Conservation (phyloP, 2,113 vertebrate genomes). For the Megaceryle torquata region DNA sequence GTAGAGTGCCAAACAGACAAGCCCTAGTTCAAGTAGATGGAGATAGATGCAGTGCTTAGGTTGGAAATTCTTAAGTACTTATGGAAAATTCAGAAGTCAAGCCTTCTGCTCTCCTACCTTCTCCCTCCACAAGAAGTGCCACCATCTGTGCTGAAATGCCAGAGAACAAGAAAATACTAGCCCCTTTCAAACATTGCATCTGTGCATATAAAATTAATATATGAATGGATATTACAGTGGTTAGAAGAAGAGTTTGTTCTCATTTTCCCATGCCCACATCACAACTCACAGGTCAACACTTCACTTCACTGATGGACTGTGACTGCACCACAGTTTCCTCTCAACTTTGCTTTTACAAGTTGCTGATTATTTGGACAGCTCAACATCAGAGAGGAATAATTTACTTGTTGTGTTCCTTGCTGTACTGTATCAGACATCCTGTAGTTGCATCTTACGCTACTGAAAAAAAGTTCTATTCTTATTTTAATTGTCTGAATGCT, state of each 20-base stretch:
- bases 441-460: not conserved
- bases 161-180: fast-evolving
- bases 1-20: not conserved
- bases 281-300: not conserved
- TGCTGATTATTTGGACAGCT: not conserved
- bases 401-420: not conserved
- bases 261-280: not conserved
- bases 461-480: slow-evolving; percentile 15
- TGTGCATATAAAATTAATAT: not conserved
- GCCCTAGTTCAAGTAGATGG: fast-evolving
- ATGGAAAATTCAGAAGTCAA: not conserved
- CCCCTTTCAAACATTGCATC: not conserved
- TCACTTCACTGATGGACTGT: not conserved
- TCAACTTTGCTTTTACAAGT: slow-evolving; percentile 23
- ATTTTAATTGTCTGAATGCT: slow-evolving; percentile 18
- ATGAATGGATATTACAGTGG: not conserved
- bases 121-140: not conserved
- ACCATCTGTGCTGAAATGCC: not conserved
- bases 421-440: not conserved
- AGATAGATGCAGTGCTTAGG: fast-evolving
- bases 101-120: not conserved
- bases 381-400: not conserved
- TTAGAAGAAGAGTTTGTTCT: not conserved
- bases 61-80: not conserved
- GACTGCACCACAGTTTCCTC: not conserved